Evolutionary conservation across 2,888 invertebrate genomes (phyloP).

Genomic region (Drosophila affinis): DNA sequence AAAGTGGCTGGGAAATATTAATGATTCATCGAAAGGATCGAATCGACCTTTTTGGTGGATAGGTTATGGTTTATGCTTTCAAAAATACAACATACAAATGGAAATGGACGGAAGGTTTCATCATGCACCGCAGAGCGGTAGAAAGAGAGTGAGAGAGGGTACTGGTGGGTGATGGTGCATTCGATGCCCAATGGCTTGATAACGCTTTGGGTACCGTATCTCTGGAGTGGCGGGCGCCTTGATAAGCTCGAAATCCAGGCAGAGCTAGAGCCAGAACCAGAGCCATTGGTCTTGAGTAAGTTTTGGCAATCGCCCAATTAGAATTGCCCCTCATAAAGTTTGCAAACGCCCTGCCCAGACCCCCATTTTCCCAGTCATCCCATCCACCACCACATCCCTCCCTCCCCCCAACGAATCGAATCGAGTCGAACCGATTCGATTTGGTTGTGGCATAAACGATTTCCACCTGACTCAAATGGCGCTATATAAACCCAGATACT

Average conservation of each 20-base stretch:
- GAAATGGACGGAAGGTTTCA: slow-evolving; percentile 43
- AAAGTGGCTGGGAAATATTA: slow-evolving; percentile 16
- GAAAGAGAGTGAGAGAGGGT: slow-evolving; percentile 26
- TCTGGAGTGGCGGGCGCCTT: slow-evolving; percentile 63
- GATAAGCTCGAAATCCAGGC: slow-evolving; percentile 51
- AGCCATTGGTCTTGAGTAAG: slow-evolving; percentile 32
- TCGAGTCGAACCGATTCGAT: background rate
- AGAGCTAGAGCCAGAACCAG: slow-evolving; percentile 7
- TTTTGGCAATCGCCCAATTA: slow-evolving; percentile 58
- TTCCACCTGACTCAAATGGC: slow-evolving; percentile 33
- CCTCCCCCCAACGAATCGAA: slow-evolving; percentile 1
- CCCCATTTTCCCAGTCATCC: slow-evolving; percentile 1
- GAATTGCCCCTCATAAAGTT: slow-evolving; percentile 61
- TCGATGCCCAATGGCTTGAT: slow-evolving; percentile 47
- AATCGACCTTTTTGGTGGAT: slow-evolving; percentile 30
- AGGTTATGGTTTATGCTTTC: slow-evolving; percentile 64
- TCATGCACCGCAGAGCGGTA: slow-evolving; percentile 27
- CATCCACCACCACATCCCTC: too few relatives aligned
- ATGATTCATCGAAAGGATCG: slow-evolving; percentile 16
- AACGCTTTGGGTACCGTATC: slow-evolving; percentile 23
- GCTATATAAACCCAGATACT: slow-evolving; percentile 20
- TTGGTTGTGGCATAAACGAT: slow-evolving; percentile 17
- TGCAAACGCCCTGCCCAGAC: slow-evolving; percentile 21
- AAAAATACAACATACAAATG: slow-evolving; percentile 14
- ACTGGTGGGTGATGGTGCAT: background rate